phyloP scores from a whole-genome alignment of 2,113 vertebrate genomes.

The Puntigrus tetrazona region DNA sequence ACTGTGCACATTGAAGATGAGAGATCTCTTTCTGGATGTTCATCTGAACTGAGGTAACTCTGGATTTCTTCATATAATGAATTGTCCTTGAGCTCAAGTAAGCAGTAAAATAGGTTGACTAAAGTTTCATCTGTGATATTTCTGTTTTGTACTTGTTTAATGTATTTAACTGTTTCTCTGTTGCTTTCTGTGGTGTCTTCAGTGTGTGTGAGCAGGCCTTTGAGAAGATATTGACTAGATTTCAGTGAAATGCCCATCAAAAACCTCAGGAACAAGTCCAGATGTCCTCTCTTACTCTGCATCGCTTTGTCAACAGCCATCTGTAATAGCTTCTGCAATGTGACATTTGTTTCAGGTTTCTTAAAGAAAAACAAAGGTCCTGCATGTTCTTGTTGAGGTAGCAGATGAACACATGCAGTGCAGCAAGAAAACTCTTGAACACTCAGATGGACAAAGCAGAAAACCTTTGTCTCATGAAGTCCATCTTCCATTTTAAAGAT shows the following conservation, averaged over 20 bases:
- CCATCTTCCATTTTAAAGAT: neutral
- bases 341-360: too few relatives aligned
- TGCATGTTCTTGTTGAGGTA: too few relatives aligned
- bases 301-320: too few relatives aligned
- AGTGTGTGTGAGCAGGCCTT: neutral
- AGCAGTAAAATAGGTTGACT: constrained; percentile 18
- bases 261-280: too few relatives aligned
- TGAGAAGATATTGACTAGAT: too few relatives aligned
- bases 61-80: neutral
- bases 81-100: constrained; percentile 40
- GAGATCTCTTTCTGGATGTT: neutral
- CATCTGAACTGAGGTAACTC: neutral
- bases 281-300: too few relatives aligned
- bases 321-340: too few relatives aligned
- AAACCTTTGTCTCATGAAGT: neutral
- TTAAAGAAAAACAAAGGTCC: too few relatives aligned
- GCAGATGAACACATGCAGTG: too few relatives aligned
- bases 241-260: too few relatives aligned
- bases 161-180: neutral
- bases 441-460: too few relatives aligned
- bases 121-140: neutral
- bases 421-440: too few relatives aligned
- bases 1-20: neutral
- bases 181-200: neutral
- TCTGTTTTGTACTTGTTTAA: neutral